Evolutionary conservation across 2,113 vertebrate species (phyloP).

Genomic region (Argyrosomus japonicus): DNA sequence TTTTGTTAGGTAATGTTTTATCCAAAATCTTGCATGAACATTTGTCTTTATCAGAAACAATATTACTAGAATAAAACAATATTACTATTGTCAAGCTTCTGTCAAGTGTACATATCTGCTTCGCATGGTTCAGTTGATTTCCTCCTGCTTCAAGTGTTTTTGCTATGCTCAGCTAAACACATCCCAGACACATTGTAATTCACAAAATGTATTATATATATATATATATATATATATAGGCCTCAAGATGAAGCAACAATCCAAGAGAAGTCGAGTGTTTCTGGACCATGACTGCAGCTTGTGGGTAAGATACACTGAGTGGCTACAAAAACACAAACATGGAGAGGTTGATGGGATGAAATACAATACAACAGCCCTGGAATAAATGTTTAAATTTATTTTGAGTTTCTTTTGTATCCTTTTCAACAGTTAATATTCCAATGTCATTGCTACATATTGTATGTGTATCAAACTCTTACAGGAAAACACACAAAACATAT

Average conservation of each 20-base stretch:
- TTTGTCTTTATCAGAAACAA: conserved; percentile 67
- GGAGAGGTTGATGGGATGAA: no score
- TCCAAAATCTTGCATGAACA: conserved; percentile 69
- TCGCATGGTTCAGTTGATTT: neutral
- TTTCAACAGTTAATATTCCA: no score
- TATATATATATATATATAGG: neutral
- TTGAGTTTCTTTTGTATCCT: no score
- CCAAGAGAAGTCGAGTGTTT: no score
- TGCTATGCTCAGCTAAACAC: neutral
- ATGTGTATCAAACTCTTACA: no score
- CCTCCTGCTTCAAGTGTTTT: neutral
- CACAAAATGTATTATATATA: neutral
- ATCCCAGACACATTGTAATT: neutral
- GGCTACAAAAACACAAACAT: no score
- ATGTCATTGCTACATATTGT: no score
- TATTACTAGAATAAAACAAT: conserved; percentile 63
- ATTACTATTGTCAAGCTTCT: conserved; percentile 14
- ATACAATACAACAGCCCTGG: no score
- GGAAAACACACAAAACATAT: no score
- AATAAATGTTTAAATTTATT: no score
- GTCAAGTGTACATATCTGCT: conserved; percentile 4
- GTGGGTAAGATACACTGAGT: neutral
- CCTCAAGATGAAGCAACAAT: neutral
- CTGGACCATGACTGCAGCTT: neutral
- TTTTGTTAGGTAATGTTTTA: conserved; percentile 51